Evolutionary conservation across 2,888 invertebrate genomes (phyloP), one percentile per base, ranked within the genome.

Genomic region (Bembecia ichneumoniformis): DNA sequence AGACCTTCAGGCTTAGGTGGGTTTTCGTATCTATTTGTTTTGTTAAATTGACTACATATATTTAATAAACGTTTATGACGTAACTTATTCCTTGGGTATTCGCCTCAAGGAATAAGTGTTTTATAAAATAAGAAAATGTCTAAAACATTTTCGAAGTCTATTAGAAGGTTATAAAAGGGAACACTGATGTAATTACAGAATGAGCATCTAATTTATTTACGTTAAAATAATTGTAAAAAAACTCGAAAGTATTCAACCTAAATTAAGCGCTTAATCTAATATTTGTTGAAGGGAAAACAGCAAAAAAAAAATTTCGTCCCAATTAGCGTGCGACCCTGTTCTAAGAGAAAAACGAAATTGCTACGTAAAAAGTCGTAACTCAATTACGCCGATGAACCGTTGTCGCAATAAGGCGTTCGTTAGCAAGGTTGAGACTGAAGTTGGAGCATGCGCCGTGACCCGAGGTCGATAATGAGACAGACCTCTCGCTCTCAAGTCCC

Each of bases 371-470:
- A 84, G 82, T 86, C 82, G 84, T 87, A 87, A 87, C 86, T 87
- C 86, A 86, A 87, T 87, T 87, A 87, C 80, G 67, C 64, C 72
- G 80, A 83, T 82, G 86, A 83, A 83, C 82, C 83, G 74, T 79
- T 81, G 83, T 82, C 82, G 82, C 82, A 79, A 80, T 84, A 83
- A 82, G 83, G 80, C 81, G 74, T 83, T 86, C 83, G 84, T 83
- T 84, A 84, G 78, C 71, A 66, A 71, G 69, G 71, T 68, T 68
- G 68, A 71, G 69, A 71, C 69, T 68, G 59, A 64, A 72, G 68
- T 78, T 70, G 77, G 86, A 81, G 88, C 88, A 88, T 87, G 88
- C 88, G 88, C 88, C 72, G 72, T 83, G 87, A 87, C 87, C 88
- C 69, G 72, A 84, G 88, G 88, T 88, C 88, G 88, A 88, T 88